A percentile compares a stretch with the other conserved stretches of the same genome.
phyloP scores from a whole-genome alignment of 2,888 invertebrate species.

The Colostygia pectinataria region DNA sequence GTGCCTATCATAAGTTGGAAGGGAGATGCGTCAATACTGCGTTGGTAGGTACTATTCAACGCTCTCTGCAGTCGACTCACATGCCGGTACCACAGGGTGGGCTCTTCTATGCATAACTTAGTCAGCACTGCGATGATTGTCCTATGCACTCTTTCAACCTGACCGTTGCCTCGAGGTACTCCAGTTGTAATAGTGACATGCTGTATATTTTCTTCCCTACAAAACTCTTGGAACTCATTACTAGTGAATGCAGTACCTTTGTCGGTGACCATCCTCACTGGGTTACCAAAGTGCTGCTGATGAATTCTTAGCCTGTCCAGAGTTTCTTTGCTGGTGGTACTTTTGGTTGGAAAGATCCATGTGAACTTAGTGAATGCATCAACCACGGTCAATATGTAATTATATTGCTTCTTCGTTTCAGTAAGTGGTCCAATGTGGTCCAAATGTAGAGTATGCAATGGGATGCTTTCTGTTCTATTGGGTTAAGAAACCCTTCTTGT shows the following conservation, averaged over 20 bases:
- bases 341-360: constrained; percentile 51
- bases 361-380: constrained; percentile 54
- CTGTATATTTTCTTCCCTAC: background rate
- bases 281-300: background rate
- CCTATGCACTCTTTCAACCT: constrained; percentile 35
- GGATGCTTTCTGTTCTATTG: constrained; percentile 39
- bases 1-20: constrained; percentile 28
- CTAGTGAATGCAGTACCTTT: background rate
- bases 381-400: constrained; percentile 49
- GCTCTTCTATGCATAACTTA: constrained; percentile 25
- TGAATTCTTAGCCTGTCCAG: background rate
- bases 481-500: constrained; percentile 20
- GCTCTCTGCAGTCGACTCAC: constrained; percentile 11
- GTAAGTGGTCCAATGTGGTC: constrained; percentile 53
- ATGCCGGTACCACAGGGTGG: constrained; percentile 15
- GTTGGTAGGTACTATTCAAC: constrained; percentile 33
- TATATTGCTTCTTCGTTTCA: constrained; percentile 46
- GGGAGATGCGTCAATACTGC: constrained; percentile 30
- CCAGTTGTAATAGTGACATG: constrained; percentile 35
- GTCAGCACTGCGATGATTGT: constrained; percentile 26
- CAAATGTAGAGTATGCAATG: constrained; percentile 45
- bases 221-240: background rate
- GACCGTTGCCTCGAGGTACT: constrained; percentile 34
- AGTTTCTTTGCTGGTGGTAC: constrained; percentile 42
- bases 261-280: background rate